These are phyloP conservation scores for Clunio marinus DNA, from an alignment of 2,888 invertebrate species.

Conservation along the genomic window DNA sequence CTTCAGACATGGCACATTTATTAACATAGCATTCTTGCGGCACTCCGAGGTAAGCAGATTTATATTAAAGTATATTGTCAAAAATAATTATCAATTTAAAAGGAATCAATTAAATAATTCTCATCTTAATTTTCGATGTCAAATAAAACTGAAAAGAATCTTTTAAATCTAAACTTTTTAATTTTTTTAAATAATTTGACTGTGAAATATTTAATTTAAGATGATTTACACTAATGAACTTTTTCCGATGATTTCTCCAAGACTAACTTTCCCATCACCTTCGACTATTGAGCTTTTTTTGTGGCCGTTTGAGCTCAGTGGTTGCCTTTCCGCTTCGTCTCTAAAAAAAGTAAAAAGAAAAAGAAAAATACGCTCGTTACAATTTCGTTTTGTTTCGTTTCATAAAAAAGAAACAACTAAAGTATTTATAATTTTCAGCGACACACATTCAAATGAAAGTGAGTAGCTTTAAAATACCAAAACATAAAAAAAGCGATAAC, in stretches of 20 bases:
- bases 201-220: neutral
- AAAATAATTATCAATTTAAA: neutral
- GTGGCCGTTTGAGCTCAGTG: slow-evolving; percentile 59
- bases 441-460: too few species aligned
- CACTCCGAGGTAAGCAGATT: slow-evolving; percentile 18
- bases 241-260: slow-evolving; percentile 71
- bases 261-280: slow-evolving; percentile 67
- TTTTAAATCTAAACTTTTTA: neutral
- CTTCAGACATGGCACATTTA: slow-evolving; percentile 24
- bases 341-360: slow-evolving; percentile 50
- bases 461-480: too few species aligned
- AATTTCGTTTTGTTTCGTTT: too few species aligned
- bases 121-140: too few species aligned
- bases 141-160: too few species aligned
- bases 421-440: too few species aligned
- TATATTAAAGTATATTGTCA: neutral
- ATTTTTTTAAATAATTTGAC: too few species aligned
- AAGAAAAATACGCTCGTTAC: slow-evolving; percentile 9
- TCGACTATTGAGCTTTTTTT: slow-evolving; percentile 75
- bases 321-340: slow-evolving; percentile 70
- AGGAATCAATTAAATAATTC: neutral
- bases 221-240: slow-evolving; percentile 70
- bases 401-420: slow-evolving; percentile 43
- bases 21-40: slow-evolving; percentile 21
- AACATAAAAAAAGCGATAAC: too few species aligned